Percentiles rank a stretch among this genome's conserved stretches.
These are phyloP conservation scores for Episyrphus balteatus DNA, from an alignment of 1,140 invertebrate genomes.

Conservation along the genomic window DNA sequence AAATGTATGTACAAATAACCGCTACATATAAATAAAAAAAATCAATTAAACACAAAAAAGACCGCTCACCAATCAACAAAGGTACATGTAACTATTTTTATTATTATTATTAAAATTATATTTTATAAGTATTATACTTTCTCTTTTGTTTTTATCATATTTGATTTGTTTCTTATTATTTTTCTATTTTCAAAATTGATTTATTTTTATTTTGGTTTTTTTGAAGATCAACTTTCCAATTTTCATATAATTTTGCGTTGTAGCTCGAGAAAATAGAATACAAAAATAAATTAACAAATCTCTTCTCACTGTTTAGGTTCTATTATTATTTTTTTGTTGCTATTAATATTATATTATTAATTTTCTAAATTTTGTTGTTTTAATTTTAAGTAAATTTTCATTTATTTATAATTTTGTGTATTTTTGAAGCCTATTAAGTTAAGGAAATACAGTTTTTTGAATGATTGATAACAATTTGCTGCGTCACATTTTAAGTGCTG, in stretches of 20 bases:
- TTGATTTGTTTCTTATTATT: not conserved
- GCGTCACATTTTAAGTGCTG: not conserved
- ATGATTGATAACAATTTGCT: not conserved
- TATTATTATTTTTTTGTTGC: too few species aligned
- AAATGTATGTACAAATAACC: not conserved
- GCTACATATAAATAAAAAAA: constrained; percentile 16
- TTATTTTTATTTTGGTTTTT: constrained; percentile 1
- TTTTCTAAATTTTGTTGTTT: too few species aligned
- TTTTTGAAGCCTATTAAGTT: not conserved
- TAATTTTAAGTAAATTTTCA: too few species aligned
- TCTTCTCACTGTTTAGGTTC: too few species aligned
- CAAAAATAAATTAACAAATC: too few species aligned
- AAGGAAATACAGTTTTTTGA: not conserved
- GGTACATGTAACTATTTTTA: constrained; percentile 28
- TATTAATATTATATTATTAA: too few species aligned
- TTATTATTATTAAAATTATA: constrained; percentile 12
- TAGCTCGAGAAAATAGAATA: too few species aligned
- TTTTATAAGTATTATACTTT: constrained; percentile 12
- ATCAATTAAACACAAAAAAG: constrained; percentile 18
- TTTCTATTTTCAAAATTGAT: not conserved
- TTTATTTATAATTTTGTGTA: too few species aligned
- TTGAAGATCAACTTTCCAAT: constrained; percentile 2
- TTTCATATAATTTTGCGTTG: too few species aligned
- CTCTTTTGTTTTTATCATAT: constrained; percentile 10
- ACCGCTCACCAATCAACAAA: constrained; percentile 37